Conservation (phyloP, 2,113 vertebrate genomes). For the Charina bottae region DNA sequence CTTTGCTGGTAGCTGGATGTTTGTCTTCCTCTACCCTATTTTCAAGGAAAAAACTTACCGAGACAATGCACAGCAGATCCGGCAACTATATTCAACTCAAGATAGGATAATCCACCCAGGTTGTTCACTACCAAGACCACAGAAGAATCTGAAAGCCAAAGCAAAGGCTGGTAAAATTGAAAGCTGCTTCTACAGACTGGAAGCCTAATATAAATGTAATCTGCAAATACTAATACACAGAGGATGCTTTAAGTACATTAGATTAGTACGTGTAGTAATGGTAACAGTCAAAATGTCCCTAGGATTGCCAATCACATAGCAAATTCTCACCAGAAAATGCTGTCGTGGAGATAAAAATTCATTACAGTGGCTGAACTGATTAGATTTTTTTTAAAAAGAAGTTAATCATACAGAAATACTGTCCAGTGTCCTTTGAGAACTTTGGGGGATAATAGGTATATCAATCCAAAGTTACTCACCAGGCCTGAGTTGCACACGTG, state of each 20-base stretch:
- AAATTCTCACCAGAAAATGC: neutral
- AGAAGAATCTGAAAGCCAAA: slow-evolving; percentile 72
- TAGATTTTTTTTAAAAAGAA: neutral
- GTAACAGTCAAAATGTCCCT: neutral
- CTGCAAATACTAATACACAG: neutral
- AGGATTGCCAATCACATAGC: too few species aligned
- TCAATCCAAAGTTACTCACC: slow-evolving; percentile 69
- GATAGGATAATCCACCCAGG: slow-evolving; percentile 88
- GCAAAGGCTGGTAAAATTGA: slow-evolving; percentile 4
- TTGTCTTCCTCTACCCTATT: neutral
- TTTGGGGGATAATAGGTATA: neutral
- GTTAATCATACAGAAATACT: neutral
- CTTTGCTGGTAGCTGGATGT: neutral
- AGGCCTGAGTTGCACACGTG: slow-evolving; percentile 76
- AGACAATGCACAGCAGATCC: slow-evolving; percentile 76
- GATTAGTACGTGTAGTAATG: neutral
- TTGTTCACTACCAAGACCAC: slow-evolving; percentile 93
- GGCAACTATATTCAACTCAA: slow-evolving; percentile 89
- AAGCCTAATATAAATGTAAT: neutral
- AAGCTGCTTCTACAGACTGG: fast-evolving
- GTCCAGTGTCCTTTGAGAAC: neutral
- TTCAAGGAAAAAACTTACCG: slow-evolving; percentile 71
- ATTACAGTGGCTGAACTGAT: neutral
- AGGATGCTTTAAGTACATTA: neutral
- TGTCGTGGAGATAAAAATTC: neutral